Conservation (phyloP, 2,797 vertebrate genomes). For the Poeciliopsis presidionis region DNA sequence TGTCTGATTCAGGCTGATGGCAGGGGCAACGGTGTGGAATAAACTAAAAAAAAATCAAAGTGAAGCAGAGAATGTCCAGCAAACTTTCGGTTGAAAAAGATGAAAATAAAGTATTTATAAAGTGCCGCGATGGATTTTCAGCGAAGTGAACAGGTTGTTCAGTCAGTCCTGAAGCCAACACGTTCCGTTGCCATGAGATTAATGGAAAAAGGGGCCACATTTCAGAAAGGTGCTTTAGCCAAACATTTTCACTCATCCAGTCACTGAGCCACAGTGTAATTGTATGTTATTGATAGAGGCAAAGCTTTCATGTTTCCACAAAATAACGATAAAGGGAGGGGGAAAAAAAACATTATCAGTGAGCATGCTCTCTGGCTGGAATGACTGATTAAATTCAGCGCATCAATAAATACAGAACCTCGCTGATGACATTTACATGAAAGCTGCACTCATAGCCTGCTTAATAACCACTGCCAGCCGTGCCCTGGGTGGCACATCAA, state of each 20-base stretch:
- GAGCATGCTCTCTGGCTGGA: conserved; percentile 33
- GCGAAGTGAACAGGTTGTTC: not conserved
- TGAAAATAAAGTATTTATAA: not conserved
- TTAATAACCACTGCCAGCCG: conserved; percentile 61
- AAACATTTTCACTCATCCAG: conserved; percentile 6
- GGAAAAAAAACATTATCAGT: conserved; percentile 4
- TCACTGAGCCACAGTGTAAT: not conserved
- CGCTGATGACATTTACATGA: conserved; percentile 61
- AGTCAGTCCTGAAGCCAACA: conserved; percentile 7
- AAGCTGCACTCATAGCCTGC: conserved; percentile 51
- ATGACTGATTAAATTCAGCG: conserved; percentile 49
- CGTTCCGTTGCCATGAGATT: not conserved
- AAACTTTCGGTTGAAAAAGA: not conserved
- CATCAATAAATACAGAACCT: conserved; percentile 52
- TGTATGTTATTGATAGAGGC: conserved; percentile 20
- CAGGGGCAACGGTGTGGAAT: not conserved
- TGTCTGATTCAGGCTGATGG: not conserved
- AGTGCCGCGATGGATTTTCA: not conserved
- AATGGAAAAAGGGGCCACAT: conserved; percentile 1
- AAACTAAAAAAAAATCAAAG: not conserved
- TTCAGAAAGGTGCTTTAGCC: conserved; percentile 6
- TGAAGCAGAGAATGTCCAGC: not conserved
- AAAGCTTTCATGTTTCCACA: conserved; percentile 27
- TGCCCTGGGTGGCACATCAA: conserved; percentile 58
- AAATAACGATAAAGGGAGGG: conserved; percentile 18